These are phyloP conservation scores for Trichonephila inaurata DNA, from an alignment of 1,140 invertebrate genomes.

Conservation along the genomic window DNA sequence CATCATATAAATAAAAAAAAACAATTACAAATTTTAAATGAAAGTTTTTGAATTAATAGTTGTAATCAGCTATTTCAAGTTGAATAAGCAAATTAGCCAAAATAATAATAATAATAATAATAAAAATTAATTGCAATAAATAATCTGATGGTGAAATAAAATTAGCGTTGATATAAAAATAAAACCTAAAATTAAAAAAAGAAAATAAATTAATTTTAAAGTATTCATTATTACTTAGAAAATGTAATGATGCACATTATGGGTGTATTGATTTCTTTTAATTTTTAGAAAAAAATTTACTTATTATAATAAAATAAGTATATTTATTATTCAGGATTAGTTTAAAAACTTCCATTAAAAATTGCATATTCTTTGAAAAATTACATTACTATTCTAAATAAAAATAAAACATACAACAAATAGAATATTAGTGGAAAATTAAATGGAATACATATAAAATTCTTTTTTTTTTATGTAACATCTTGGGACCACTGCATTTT, in stretches of 20 bases:
- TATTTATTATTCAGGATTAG: not conserved
- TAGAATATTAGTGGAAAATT: not conserved
- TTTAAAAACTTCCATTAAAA: constrained; percentile 26
- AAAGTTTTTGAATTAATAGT: not conserved
- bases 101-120: too few species aligned
- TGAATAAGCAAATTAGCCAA: too few species aligned
- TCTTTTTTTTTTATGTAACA: not conserved
- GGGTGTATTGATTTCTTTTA: not conserved
- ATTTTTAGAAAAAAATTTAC: not conserved
- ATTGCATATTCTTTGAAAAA: not conserved
- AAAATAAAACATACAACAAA: not conserved
- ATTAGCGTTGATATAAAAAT: not conserved
- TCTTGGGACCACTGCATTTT: constrained; percentile 21
- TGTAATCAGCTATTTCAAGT: not conserved
- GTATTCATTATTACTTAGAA: not conserved
- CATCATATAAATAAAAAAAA: not conserved
- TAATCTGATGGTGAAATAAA: too few species aligned
- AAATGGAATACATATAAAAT: not conserved
- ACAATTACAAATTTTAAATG: constrained; percentile 38
- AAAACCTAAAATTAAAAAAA: too few species aligned
- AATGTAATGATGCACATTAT: not conserved
- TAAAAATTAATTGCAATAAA: too few species aligned
- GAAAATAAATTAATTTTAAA: not conserved
- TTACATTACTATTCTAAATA: not conserved
- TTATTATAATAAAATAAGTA: not conserved